phyloP scores from a whole-genome alignment of 2,888 invertebrate genomes.

The Sepioteuthis lessoniana region DNA sequence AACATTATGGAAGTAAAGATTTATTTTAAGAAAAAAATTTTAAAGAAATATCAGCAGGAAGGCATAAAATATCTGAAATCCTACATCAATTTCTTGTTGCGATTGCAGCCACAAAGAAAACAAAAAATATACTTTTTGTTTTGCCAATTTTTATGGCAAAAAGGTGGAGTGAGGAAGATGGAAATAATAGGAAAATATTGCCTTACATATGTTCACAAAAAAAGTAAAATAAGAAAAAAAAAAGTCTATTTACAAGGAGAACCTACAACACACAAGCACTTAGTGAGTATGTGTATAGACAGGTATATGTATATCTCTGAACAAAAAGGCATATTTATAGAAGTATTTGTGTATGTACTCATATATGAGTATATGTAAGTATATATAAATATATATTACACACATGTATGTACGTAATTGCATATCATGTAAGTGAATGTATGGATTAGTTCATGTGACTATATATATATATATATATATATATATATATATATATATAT shows the following conservation, averaged over 20 bases:
- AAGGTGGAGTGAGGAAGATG: background rate
- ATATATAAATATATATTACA: background rate
- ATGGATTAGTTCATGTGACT: background rate
- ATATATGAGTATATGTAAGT: background rate
- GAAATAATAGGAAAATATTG: background rate
- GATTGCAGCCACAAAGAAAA: background rate
- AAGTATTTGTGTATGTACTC: background rate
- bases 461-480: conserved; percentile 34
- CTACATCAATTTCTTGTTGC: background rate
- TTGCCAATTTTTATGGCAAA: background rate
- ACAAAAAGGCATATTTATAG: no score
- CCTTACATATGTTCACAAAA: background rate
- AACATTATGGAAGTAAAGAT: no score
- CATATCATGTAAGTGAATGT: background rate
- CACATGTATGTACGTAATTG: background rate
- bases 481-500: conserved; percentile 14
- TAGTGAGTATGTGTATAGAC: background rate
- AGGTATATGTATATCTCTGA: background rate
- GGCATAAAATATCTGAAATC: background rate
- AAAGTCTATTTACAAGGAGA: background rate
- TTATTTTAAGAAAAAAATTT: no score
- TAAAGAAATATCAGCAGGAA: background rate
- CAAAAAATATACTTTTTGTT: background rate
- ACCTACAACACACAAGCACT: background rate
- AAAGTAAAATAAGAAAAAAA: background rate